Base-by-base conservation (phyloP, 2,888 invertebrate genomes). In the Aspidiotus destructor region DNA sequence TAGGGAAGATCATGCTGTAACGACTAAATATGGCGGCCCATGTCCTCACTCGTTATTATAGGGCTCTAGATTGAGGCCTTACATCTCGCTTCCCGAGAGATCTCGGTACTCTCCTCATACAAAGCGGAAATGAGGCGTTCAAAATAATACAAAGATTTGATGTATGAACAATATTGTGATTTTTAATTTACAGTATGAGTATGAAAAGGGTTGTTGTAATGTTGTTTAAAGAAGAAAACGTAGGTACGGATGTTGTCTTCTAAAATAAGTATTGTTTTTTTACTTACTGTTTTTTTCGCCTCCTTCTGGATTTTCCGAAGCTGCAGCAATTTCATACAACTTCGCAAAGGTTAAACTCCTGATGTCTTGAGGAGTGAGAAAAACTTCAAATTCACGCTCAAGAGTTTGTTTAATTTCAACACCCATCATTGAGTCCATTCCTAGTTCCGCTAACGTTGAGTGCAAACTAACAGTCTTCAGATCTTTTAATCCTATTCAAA, bases 361-460 rank as follows among this genome's bases (percentile, higher is more conserved):
- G 70, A 95, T 86, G 73, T 95, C 93, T 75, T 91, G 89, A 7
- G 92, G 87, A 0, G 91, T 86, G 6, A 97, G 80, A 76, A 87
- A 86, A 67, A 96, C 80, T 75, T 95, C 93, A 76, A 88, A 94
- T 76, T 93, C 91, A 73, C 92, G 81, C 77, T 95, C 94, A 2
- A 95, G 78, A 0, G 88, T 88, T 78, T 95, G 94, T 74, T 95
- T 95, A 73, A 98, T 92, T 79, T 98, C 96, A 0, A 95, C 92
- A 0, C 92, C 92, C 92, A 94, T 96, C 81, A 97, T 86, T 1
- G 96, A 96, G 79, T 98, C 96, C 86, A 98, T 89, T 48, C 97
- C 97, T 72, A 98, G 80, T 76, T 97, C 96, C 1, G 92, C 89
- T 2, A 98, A 80, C 0, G 87, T 85, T 0, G 86, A 83, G 74